Conservation (phyloP, 2,888 invertebrate species). For the Dryobotodes eremita region DNA sequence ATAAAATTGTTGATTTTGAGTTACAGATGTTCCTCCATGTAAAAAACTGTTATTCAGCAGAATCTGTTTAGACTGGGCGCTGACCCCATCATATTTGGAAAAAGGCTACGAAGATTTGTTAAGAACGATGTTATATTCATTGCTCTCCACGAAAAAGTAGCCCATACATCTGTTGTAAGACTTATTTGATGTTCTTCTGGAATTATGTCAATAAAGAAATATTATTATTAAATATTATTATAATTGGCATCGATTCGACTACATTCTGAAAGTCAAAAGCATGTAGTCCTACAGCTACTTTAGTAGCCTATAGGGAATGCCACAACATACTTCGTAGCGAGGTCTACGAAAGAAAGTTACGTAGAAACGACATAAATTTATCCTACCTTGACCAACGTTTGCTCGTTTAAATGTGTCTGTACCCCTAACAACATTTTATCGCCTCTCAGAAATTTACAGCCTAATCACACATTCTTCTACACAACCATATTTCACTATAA, state of each 20-base stretch:
- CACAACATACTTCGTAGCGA: too few relatives aligned
- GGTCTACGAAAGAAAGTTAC: background rate
- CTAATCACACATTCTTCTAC: constrained; percentile 51
- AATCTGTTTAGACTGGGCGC: background rate
- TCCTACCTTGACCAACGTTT: constrained; percentile 15
- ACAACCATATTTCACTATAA: constrained; percentile 51
- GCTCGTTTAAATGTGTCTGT: constrained; percentile 26
- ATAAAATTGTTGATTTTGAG: background rate
- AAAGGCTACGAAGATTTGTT: background rate
- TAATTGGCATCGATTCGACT: background rate
- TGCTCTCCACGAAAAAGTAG: background rate
- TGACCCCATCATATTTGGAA: background rate
- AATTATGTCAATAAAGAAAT: too few relatives aligned
- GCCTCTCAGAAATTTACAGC: constrained; percentile 41
- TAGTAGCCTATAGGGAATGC: background rate
- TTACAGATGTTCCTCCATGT: background rate
- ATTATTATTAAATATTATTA: too few relatives aligned
- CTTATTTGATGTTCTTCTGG: background rate
- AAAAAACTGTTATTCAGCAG: background rate
- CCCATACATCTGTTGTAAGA: background rate
- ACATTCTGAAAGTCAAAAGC: background rate
- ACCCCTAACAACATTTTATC: constrained; percentile 33
- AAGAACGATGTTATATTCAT: background rate
- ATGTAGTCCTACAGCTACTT: background rate
- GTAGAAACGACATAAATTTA: constrained; percentile 25